Conservation (phyloP, 2,113 vertebrate genomes). For the Chrysemys picta region DNA sequence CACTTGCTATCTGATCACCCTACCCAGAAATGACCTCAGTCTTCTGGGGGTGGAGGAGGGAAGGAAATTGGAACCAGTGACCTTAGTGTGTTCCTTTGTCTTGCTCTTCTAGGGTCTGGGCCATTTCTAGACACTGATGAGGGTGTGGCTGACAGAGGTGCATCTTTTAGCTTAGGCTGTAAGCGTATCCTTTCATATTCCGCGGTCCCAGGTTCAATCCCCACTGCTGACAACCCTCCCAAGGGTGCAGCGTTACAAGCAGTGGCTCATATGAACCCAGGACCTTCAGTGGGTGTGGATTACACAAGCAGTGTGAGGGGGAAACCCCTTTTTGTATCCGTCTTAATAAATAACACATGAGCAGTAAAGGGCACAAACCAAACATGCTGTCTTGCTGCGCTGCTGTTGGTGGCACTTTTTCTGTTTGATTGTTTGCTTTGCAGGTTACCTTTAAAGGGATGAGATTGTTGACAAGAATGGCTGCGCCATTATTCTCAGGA, state of each 20-base stretch:
- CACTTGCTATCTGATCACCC: too few relatives aligned
- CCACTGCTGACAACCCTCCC: not conserved
- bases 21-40: not conserved
- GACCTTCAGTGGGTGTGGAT: not conserved
- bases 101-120: not conserved
- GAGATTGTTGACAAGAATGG: not conserved
- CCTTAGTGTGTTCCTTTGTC: not conserved
- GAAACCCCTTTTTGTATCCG: not conserved
- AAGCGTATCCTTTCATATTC: not conserved
- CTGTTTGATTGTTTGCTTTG: not conserved
- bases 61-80: not conserved
- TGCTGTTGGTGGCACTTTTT: not conserved
- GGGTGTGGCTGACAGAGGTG: not conserved
- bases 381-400: not conserved
- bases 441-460: not conserved
- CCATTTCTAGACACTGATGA: not conserved
- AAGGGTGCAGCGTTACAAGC: not conserved
- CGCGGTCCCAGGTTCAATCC: not conserved
- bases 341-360: not conserved
- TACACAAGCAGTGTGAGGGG: not conserved
- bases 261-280: not conserved
- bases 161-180: not conserved
- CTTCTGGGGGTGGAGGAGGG: not conserved
- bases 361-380: not conserved
- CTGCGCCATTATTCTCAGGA: not conserved